Base-by-base conservation (phyloP, 2,113 vertebrate genomes). In the Limnothrissa miodon region DNA sequence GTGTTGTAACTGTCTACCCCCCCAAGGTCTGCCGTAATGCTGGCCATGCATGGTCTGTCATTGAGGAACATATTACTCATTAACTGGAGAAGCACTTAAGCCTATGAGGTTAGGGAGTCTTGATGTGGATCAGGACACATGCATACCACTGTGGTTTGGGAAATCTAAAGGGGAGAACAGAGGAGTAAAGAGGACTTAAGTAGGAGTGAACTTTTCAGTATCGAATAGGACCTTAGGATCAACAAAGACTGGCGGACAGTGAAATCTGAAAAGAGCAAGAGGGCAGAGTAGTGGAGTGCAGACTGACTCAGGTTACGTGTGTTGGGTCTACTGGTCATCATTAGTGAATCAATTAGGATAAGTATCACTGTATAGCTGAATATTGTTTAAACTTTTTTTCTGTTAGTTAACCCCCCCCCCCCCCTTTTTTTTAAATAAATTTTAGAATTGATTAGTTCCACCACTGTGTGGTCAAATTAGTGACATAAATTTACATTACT, bases 231-330 rank as follows among this genome's bases (percentile, higher is more conserved):
- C 36, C 66, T 74, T 74, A 36, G 17, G 29, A 74, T 74, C 66
- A 74, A 11, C 33, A 11, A 39, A 36, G 66, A 74, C 66, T 74
- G 66, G 29, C 3, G 2, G 29, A 70, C 13, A 70, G 62, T 15
- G 29, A 33, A 36, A 36, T 74, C 11, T 74, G 66, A 74, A 36
- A 36, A 74, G 33, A 36, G 25, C 66, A 13, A 15, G 66, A 36
- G 19, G 13, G 33, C 15, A 1, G 66, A 74, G 62, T 36, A 15
- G 29, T 36, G 66, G 66, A 74, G 93, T 91, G 93, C 80, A 74
- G 66, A 29, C 48, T 74, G 85, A 86, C 91, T 92, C 91, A 93
- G 91, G 90, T 89, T 44, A 86, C 87, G 85, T 87, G 84, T 86
- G 87, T 84, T 88, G 83, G 83, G 87, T 83, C 66, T 74, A 33